phyloP scores from a whole-genome alignment of 2,113 vertebrate genomes.

The Chrysochloris asiatica region DNA sequence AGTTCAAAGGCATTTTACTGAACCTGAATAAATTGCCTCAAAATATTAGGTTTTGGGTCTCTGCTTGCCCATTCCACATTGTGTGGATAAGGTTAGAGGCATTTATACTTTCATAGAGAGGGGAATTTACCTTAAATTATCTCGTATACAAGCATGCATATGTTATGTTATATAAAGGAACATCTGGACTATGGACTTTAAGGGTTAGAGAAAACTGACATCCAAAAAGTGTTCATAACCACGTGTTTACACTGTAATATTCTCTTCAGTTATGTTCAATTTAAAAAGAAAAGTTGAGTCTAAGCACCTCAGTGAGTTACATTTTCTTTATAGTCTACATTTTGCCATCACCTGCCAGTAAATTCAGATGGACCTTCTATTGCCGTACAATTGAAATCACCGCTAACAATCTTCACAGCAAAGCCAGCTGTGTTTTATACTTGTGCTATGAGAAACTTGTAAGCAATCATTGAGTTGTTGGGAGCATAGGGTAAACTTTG shows the following conservation, averaged over 20 bases:
- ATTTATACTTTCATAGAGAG: slow-evolving; percentile 5
- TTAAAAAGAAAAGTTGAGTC: not conserved
- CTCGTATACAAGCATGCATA: not conserved
- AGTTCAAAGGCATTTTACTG: slow-evolving; percentile 65
- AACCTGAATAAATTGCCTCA: slow-evolving; percentile 48
- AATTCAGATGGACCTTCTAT: not conserved
- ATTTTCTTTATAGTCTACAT: not conserved
- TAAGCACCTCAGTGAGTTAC: not conserved
- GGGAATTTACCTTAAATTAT: not conserved
- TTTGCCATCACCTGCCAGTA: not conserved
- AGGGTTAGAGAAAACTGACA: not conserved
- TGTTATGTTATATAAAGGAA: slow-evolving; percentile 44
- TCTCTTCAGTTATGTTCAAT: not conserved
- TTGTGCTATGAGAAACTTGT: not conserved
- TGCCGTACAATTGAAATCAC: not conserved
- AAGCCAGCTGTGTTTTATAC: not conserved
- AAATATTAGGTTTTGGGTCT: slow-evolving; percentile 29
- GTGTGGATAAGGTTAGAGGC: slow-evolving; percentile 31
- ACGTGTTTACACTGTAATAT: not conserved
- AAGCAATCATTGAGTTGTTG: not conserved
- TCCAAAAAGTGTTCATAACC: not conserved
- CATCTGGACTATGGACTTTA: too few species aligned
- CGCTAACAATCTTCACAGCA: not conserved
- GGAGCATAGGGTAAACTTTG: not conserved
- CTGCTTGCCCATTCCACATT: slow-evolving; percentile 25